Conservation (phyloP, 2,797 vertebrate species). For the Peromyscus melanophrys region DNA sequence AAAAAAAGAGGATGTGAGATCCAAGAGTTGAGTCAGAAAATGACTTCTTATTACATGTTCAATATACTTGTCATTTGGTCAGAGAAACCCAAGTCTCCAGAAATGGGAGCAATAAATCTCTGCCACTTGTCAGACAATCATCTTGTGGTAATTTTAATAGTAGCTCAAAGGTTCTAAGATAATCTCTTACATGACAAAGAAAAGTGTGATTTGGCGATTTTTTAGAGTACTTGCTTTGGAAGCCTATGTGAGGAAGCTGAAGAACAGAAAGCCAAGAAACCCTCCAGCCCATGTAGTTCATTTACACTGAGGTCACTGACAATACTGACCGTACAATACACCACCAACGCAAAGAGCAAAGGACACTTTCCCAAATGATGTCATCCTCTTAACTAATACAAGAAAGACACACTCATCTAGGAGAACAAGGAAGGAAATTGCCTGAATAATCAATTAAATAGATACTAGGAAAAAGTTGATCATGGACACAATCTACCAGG, state of each 20-base stretch:
- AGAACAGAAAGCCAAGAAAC: background rate
- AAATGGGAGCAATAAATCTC: background rate
- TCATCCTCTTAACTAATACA: background rate
- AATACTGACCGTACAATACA: background rate
- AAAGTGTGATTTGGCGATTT: background rate
- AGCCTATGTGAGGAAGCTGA: background rate
- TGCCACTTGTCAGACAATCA: background rate
- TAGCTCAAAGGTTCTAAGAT: background rate
- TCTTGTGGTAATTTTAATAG: background rate
- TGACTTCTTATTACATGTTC: no score
- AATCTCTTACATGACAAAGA: background rate
- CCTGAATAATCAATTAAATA: background rate
- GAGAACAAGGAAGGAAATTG: background rate
- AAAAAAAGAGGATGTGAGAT: background rate
- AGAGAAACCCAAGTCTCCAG: background rate
- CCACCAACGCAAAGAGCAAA: background rate
- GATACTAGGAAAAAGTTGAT: background rate
- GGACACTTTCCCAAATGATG: background rate
- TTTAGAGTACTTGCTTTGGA: background rate
- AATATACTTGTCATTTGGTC: background rate
- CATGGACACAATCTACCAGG: accelerated
- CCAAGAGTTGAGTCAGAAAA: background rate
- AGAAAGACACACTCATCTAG: background rate
- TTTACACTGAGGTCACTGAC: background rate
- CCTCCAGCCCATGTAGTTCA: accelerated